phyloP scores from a whole-genome alignment of 2,888 invertebrate genomes.

The Cosmia pyralina region DNA sequence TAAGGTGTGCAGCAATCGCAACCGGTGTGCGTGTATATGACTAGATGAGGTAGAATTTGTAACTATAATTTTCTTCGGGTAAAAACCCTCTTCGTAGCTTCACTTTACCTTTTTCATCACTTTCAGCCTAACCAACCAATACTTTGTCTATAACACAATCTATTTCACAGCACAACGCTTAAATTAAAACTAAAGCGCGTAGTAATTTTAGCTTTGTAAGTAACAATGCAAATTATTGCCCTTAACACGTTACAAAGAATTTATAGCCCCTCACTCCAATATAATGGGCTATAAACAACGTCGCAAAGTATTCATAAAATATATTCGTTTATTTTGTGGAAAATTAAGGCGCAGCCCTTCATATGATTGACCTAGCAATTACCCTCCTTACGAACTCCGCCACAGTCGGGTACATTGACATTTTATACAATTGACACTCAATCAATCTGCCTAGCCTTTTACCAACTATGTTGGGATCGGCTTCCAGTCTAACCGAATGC shows the following conservation, averaged over 20 bases:
- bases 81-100: background rate
- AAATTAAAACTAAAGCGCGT: slow-evolving; percentile 41
- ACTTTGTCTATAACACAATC: slow-evolving; percentile 49
- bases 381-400: too few relatives aligned
- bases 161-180: slow-evolving; percentile 36
- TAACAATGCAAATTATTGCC: slow-evolving; percentile 73
- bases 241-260: slow-evolving; percentile 73
- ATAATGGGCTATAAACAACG: slow-evolving; percentile 75
- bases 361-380: slow-evolving; percentile 7
- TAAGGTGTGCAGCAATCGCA: too few relatives aligned
- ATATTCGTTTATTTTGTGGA: slow-evolving; percentile 51
- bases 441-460: too few relatives aligned
- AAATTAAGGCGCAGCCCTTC: slow-evolving; percentile 34
- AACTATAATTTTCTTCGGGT: background rate
- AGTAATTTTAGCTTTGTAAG: slow-evolving; percentile 68
- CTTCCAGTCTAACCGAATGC: too few relatives aligned
- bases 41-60: too few relatives aligned
- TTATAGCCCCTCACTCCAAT: slow-evolving; percentile 69
- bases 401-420: background rate
- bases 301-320: slow-evolving; percentile 65
- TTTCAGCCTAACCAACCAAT: slow-evolving; percentile 6
- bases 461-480: too few relatives aligned
- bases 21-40: too few relatives aligned
- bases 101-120: background rate
- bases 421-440: background rate